Percentiles rank a stretch among this genome's conserved stretches.
Evolutionary conservation across 2,797 vertebrate genomes (phyloP).

Genomic region (Fistularia tabacaria): DNA sequence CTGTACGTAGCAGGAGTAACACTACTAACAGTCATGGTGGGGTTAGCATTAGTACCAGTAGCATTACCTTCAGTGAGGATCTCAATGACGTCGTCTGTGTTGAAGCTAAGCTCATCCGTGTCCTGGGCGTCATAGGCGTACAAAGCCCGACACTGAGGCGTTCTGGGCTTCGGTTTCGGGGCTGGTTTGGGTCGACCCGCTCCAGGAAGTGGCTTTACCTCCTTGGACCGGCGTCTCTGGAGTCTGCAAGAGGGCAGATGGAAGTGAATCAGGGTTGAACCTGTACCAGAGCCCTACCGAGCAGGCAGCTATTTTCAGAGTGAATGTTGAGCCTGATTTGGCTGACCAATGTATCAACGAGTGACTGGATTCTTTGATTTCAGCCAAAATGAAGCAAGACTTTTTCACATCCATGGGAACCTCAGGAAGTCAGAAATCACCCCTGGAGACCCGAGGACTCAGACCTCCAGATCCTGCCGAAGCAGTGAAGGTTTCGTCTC

Average conservation of each 20-base stretch:
- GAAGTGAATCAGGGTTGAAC: not conserved
- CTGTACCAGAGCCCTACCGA: too few species aligned
- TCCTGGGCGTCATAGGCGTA: conserved; percentile 85
- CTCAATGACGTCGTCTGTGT: conserved; percentile 76
- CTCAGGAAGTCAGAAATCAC: too few species aligned
- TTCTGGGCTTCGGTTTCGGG: conserved; percentile 70
- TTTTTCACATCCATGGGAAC: too few species aligned
- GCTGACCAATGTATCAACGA: too few species aligned
- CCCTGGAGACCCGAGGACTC: too few species aligned
- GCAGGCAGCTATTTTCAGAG: too few species aligned
- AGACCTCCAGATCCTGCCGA: too few species aligned
- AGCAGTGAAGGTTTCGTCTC: too few species aligned
- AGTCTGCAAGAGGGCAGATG: conserved; percentile 53
- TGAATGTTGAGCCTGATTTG: too few species aligned
- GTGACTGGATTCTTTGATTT: too few species aligned
- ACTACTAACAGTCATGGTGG: not conserved
- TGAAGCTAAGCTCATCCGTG: conserved; percentile 85
- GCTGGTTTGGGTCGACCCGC: conserved; percentile 71
- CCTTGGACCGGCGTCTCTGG: conserved; percentile 77
- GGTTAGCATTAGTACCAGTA: not conserved
- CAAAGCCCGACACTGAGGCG: conserved; percentile 76
- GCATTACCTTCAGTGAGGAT: conserved; percentile 75
- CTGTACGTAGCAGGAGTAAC: not conserved
- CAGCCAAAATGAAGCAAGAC: too few species aligned
- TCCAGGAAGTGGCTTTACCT: conserved; percentile 76